Percentiles rank a stretch among this genome's conserved stretches.
phyloP scores from a whole-genome alignment of 2,888 invertebrate genomes.

The Myopa testacea region DNA sequence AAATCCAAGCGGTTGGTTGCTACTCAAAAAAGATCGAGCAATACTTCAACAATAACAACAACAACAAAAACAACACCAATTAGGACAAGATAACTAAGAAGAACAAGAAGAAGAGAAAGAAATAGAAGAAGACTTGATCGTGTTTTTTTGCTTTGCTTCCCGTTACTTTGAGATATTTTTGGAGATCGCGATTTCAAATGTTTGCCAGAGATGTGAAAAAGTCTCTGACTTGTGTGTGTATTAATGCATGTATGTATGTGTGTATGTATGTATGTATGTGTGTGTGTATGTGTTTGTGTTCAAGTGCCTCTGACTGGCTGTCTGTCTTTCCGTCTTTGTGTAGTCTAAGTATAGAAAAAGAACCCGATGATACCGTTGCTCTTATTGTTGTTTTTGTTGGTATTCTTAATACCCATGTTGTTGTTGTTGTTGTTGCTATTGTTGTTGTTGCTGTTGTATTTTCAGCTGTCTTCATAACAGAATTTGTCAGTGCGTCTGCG shows the following conservation, averaged over 20 bases:
- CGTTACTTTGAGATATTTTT: slow-evolving; percentile 38
- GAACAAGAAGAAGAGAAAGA: neutral
- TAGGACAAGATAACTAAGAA: neutral
- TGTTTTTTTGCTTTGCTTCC: neutral
- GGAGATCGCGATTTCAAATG: slow-evolving; percentile 23
- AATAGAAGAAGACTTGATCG: neutral
- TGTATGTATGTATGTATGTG: slow-evolving; percentile 11
- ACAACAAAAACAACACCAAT: neutral
- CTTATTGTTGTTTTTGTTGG: neutral
- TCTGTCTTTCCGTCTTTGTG: slow-evolving; percentile 44
- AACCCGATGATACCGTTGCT: slow-evolving; percentile 11
- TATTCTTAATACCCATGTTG: neutral
- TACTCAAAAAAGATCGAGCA: slow-evolving; percentile 20
- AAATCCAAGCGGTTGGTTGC: neutral
- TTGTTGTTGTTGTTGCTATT: neutral
- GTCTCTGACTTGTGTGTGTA: slow-evolving; percentile 10
- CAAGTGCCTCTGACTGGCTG: slow-evolving; percentile 33
- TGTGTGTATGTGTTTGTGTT: neutral
- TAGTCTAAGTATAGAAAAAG: slow-evolving; percentile 54
- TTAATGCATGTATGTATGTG: neutral
- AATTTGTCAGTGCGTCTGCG: slow-evolving; percentile 53
- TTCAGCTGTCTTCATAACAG: neutral
- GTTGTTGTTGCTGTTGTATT: neutral
- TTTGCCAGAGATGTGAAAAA: neutral
- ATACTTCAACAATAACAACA: neutral